Base-by-base conservation (phyloP, 2,888 invertebrate genomes). In the Apodemia hepburni region DNA sequence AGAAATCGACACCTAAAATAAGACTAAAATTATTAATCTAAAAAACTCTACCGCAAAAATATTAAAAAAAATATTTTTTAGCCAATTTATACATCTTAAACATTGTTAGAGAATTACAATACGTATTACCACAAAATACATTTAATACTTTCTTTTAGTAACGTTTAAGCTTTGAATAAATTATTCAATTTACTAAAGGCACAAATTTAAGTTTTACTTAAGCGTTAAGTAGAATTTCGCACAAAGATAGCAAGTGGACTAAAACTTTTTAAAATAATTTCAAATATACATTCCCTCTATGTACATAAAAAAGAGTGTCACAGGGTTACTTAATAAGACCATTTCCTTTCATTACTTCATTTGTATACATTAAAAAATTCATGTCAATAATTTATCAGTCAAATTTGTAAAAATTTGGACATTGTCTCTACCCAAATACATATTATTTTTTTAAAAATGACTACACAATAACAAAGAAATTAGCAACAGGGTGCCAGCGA, bases 391-490 rank as follows among this genome's bases (percentile, higher is more conserved):
- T 54, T 54, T 27, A 54, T 54, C 54, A 54, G 54, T 54, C 54
- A 54, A 54, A 22, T 54, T 15, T 27, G 15, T 22, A 54, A 27
- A 54, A 2, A 12, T 11, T 11, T 12, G 12, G 22, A 22, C 12
- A 22, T 51, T 51, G 17, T 9, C 51, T 12, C 12, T 51, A 49
- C 4, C 51, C 51, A 51, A 51, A 22, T 51, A 51, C 11, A 11
- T 8, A 33, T 4, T 12, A 8, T 22, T 51, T 9, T 35, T 49
- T 42, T 17, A 11, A 29, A 60, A 51, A 54, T 62, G 65, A 74
- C 75, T 75, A 76, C 75, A 75, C 75, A 73, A 70, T 71, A 72
- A 75, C 76, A 75, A 73, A 73, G 75, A 42, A 5, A 15, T 42
- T 12, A 42, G 70, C 60, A 65, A 65, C 64, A 65, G 63, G 61